Conservation (phyloP, 2,888 invertebrate genomes). For the Clunio marinus region DNA sequence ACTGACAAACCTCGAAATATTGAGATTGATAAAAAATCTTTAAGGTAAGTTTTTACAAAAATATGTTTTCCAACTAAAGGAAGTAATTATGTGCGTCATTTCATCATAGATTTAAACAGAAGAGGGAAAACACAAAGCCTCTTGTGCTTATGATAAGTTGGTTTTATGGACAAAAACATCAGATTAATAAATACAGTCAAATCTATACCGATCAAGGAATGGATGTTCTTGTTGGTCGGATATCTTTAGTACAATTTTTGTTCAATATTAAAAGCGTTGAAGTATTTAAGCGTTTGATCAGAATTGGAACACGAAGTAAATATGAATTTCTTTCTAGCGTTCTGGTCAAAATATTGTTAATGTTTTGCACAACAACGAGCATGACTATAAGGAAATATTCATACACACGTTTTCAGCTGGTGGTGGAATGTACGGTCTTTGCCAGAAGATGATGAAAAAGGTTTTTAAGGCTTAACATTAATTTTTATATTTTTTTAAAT, state of each 20-base stretch:
- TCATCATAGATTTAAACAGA: not conserved
- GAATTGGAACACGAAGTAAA: no score
- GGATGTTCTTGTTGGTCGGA: not conserved
- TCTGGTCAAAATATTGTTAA: not conserved
- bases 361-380: not conserved
- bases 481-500: no score
- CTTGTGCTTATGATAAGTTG: not conserved
- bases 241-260: not conserved
- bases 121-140: not conserved
- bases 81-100: no score
- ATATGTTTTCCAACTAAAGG: no score
- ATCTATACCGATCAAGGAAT: not conserved
- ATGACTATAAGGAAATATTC: not conserved
- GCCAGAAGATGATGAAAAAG: not conserved
- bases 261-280: not conserved
- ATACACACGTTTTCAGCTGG: not conserved
- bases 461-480: not conserved
- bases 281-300: no score
- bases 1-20: constrained; percentile 1
- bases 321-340: not conserved
- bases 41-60: no score
- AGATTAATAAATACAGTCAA: not conserved
- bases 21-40: not conserved
- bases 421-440: not conserved
- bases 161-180: not conserved